A percentile compares a stretch with the other conserved stretches of the same genome.
phyloP scores from a whole-genome alignment of 2,797 vertebrate genomes.

The Holocentrus rufus region DNA sequence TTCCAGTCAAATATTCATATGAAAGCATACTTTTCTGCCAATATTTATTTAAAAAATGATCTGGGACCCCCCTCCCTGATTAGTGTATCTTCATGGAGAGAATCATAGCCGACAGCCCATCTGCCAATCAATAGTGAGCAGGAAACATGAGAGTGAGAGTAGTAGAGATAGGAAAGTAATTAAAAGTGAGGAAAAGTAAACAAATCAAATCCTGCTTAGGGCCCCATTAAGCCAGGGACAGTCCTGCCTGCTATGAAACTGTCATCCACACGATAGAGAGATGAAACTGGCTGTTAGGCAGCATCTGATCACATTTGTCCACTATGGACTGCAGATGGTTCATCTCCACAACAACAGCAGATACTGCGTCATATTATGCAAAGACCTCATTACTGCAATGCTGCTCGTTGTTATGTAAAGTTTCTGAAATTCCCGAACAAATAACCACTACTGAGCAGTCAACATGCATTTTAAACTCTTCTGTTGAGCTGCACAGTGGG shows the following conservation, averaged over 20 bases:
- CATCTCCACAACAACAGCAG: conserved; percentile 50
- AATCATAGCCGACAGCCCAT: conserved; percentile 21
- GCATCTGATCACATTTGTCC: conserved; percentile 47
- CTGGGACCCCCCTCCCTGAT: background rate
- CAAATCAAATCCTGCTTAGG: conserved; percentile 52
- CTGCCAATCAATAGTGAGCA: conserved; percentile 22
- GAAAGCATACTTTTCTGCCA: background rate
- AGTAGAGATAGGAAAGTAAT: conserved; percentile 61
- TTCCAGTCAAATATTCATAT: background rate
- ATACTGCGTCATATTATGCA: conserved; percentile 33
- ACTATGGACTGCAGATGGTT: conserved; percentile 33
- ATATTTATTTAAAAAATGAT: conserved; percentile 6
- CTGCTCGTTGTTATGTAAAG: conserved; percentile 17
- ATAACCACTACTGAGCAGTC: conserved; percentile 13
- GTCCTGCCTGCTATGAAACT: conserved; percentile 39
- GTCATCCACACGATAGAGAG: conserved; percentile 44
- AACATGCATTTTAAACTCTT: conserved; percentile 42
- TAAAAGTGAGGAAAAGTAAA: conserved; percentile 57
- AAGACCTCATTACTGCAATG: conserved; percentile 36
- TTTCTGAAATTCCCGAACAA: conserved; percentile 21
- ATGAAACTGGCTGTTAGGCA: conserved; percentile 47
- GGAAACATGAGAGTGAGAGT: conserved; percentile 37
- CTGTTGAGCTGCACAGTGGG: conserved; percentile 26
- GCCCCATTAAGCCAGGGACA: conserved; percentile 55
- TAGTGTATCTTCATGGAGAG: conserved; percentile 2